phyloP scores from a whole-genome alignment of 1,140 invertebrate species.

The Aphidius gifuensis region DNA sequence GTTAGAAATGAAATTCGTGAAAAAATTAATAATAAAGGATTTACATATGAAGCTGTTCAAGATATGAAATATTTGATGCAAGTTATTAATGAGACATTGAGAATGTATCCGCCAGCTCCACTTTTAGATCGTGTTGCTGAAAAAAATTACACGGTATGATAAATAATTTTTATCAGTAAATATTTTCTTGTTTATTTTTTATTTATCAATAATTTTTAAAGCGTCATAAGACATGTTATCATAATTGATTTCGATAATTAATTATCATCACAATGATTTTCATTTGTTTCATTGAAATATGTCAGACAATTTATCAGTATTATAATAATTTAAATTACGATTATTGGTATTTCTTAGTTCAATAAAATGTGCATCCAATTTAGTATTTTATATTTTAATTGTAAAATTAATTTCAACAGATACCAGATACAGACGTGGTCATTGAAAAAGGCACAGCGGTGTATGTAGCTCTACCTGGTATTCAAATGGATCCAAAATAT shows the following conservation, averaged over 20 bases:
- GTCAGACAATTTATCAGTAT: too few species aligned
- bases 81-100: slow-evolving; percentile 37
- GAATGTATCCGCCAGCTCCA: slow-evolving; percentile 59
- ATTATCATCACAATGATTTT: neutral
- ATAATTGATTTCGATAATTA: neutral
- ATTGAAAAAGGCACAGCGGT: slow-evolving; percentile 48
- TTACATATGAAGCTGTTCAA: slow-evolving; percentile 21
- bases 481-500: slow-evolving; percentile 15
- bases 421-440: slow-evolving; percentile 46
- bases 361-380: too few species aligned
- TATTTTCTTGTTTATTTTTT: slow-evolving; percentile 1
- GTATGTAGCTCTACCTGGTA: slow-evolving; percentile 36
- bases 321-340: too few species aligned
- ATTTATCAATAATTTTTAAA: neutral
- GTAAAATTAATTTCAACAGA: slow-evolving; percentile 9
- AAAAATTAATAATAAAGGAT: slow-evolving; percentile 28
- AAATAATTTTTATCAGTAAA: neutral
- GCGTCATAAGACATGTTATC: too few species aligned
- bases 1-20: slow-evolving; percentile 58
- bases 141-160: slow-evolving; percentile 14
- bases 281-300: neutral
- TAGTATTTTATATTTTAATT: too few species aligned
- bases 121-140: slow-evolving; percentile 48
- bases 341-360: too few species aligned
- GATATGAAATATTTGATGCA: slow-evolving; percentile 26